These are phyloP conservation scores for Penaeus vannamei DNA, from an alignment of 1,140 invertebrate genomes.

Conservation along the genomic window DNA sequence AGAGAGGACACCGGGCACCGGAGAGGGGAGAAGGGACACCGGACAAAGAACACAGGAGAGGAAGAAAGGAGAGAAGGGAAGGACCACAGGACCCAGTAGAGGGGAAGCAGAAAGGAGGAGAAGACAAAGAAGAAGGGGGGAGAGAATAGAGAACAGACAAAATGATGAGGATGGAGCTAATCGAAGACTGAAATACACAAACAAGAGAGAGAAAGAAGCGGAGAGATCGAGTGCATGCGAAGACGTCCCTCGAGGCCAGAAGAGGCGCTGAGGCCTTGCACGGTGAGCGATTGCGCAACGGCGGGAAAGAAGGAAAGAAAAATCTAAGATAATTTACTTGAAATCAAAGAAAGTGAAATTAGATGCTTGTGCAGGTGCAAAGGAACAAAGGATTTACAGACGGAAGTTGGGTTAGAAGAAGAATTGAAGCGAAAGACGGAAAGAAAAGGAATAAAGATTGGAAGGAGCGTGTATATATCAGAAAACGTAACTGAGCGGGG, in stretches of 20 bases:
- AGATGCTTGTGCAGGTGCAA: not conserved
- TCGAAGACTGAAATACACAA: not conserved
- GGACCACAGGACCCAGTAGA: not conserved
- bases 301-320: not conserved
- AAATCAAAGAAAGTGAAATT: too few species aligned
- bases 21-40: not conserved
- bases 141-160: not conserved
- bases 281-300: not conserved
- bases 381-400: not conserved
- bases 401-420: not conserved
- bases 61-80: not conserved
- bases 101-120: not conserved
- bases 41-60: not conserved
- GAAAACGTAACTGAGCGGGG: too few species aligned
- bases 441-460: not conserved
- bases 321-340: not conserved
- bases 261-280: not conserved
- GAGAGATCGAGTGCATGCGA: not conserved
- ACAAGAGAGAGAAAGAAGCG: slow-evolving; percentile 6
- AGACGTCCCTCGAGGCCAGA: not conserved
- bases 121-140: not conserved
- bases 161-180: not conserved
- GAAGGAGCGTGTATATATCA: not conserved
- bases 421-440: not conserved
- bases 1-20: not conserved